These are phyloP conservation scores for Xiphophorus birchmanni DNA, from an alignment of 2,797 vertebrate genomes.

Conservation along the genomic window DNA sequence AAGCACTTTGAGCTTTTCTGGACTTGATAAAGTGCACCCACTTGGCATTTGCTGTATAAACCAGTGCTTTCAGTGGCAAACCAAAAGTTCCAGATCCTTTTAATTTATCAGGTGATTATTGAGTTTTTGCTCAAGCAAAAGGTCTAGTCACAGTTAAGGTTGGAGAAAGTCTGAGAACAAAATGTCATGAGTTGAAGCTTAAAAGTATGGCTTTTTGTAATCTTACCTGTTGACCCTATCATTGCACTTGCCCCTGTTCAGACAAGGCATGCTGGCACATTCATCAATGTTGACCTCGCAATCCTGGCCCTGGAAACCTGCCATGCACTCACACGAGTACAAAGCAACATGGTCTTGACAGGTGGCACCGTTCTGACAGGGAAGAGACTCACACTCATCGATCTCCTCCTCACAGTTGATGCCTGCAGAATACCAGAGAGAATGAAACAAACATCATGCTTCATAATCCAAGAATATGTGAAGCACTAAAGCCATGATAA, in stretches of 20 bases:
- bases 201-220: neutral
- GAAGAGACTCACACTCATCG: slow-evolving; percentile 88
- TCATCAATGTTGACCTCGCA: slow-evolving; percentile 91
- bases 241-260: slow-evolving; percentile 82
- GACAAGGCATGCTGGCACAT: slow-evolving; percentile 88
- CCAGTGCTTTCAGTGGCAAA: too few relatives aligned
- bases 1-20: too few relatives aligned
- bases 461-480: slow-evolving; percentile 25
- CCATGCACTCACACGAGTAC: slow-evolving; percentile 87
- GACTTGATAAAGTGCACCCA: too few relatives aligned
- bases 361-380: slow-evolving; percentile 85
- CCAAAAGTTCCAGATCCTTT: too few relatives aligned
- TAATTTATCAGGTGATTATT: too few relatives aligned
- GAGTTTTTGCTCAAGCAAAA: too few relatives aligned
- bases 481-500: slow-evolving; percentile 14
- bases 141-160: neutral
- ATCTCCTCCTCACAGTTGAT: slow-evolving; percentile 87
- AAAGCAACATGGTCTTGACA: slow-evolving; percentile 86
- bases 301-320: slow-evolving; percentile 84
- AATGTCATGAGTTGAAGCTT: neutral
- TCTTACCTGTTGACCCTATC: slow-evolving; percentile 89
- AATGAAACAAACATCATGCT: slow-evolving; percentile 20
- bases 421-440: slow-evolving; percentile 66
- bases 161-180: neutral
- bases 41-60: too few relatives aligned